These are phyloP conservation scores for Gymnothorax javanicus DNA, from an alignment of 2,797 vertebrate genomes.

Conservation along the genomic window DNA sequence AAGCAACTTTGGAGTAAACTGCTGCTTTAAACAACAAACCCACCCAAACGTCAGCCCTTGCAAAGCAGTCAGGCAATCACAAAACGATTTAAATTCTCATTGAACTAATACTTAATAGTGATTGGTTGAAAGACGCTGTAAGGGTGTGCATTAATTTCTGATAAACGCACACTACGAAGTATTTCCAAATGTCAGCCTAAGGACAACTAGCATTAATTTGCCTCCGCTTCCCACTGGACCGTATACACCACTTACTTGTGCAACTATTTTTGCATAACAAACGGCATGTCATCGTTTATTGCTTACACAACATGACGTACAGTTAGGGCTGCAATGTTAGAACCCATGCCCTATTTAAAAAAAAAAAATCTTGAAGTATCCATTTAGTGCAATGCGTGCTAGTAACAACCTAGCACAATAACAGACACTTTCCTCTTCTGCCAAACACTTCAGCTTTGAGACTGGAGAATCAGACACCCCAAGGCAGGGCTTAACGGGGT, in stretches of 20 bases:
- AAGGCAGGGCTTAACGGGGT: neutral
- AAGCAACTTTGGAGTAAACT: neutral
- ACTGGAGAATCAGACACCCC: neutral
- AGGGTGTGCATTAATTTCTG: too few species aligned
- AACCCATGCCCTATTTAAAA: neutral
- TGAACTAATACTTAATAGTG: too few species aligned
- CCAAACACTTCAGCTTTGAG: neutral
- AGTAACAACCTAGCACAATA: neutral
- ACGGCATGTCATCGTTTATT: too few species aligned
- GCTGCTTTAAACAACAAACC: neutral
- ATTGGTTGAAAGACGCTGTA: too few species aligned
- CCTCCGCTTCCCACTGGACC: too few species aligned
- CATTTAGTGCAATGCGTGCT: neutral
- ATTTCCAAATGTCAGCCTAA: too few species aligned
- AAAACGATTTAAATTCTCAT: neutral
- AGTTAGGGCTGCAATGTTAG: too few species aligned
- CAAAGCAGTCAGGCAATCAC: neutral
- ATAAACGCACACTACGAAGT: too few species aligned
- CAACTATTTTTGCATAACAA: too few species aligned
- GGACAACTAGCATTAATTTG: too few species aligned
- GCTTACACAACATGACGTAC: too few species aligned
- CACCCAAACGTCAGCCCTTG: neutral
- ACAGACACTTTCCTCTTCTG: neutral
- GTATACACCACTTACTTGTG: too few species aligned
- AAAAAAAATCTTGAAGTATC: neutral